Evolutionary conservation across 2,797 vertebrate genomes (phyloP).

Genomic region (Furcifer pardalis): DNA sequence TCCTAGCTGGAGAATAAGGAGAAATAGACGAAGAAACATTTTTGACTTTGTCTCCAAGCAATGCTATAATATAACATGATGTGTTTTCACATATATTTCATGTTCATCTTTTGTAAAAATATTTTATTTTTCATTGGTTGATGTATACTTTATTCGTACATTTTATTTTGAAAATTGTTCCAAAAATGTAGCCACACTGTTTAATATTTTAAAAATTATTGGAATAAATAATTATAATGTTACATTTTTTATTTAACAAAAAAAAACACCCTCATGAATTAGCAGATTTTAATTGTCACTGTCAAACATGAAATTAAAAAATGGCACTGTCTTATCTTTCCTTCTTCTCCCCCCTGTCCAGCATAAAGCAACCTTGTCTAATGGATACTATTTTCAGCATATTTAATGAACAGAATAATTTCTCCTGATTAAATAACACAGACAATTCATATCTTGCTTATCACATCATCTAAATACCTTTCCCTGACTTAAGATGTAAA

Average conservation of each 20-base stretch:
- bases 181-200: background rate
- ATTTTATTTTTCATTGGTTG: background rate
- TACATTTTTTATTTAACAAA: background rate
- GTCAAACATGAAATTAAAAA: background rate
- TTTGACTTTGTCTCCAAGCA: background rate
- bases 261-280: background rate
- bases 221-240: background rate
- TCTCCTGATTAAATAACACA: slow-evolving; percentile 16
- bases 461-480: slow-evolving; percentile 19
- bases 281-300: background rate
- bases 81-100: background rate
- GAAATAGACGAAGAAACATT: too few species aligned
- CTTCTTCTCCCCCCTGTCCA: background rate
- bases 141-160: background rate
- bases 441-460: slow-evolving; percentile 7
- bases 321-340: background rate
- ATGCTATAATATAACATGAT: background rate
- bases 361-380: background rate
- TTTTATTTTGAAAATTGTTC: background rate
- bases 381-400: slow-evolving; percentile 8
- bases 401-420: slow-evolving; percentile 12
- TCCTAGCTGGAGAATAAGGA: too few species aligned
- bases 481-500: slow-evolving; percentile 8
- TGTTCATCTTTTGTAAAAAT: too few species aligned
- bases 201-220: background rate